A percentile compares a stretch with the other conserved stretches of the same genome.
These are phyloP conservation scores for Furcifer pardalis DNA, from an alignment of 2,797 vertebrate species.

Conservation along the genomic window DNA sequence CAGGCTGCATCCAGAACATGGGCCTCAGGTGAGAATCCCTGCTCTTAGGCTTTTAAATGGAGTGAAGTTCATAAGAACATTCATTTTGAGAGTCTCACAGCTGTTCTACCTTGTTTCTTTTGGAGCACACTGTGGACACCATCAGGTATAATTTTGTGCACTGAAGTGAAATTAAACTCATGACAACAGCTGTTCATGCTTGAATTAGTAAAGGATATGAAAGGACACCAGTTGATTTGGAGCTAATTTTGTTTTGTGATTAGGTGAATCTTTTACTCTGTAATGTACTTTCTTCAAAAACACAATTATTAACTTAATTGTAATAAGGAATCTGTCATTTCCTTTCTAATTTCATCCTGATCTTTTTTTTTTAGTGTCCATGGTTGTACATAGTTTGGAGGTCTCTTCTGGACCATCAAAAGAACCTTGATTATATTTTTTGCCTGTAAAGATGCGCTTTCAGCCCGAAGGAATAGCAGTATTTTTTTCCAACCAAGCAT, in stretches of 20 bases:
- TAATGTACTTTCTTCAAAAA: background rate
- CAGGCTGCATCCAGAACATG: no score
- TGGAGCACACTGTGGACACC: background rate
- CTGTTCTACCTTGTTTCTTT: background rate
- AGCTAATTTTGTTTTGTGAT: background rate
- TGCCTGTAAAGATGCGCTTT: background rate
- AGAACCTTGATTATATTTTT: slow-evolving; percentile 19
- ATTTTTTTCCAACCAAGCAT: slow-evolving; percentile 4
- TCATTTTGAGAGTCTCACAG: background rate
- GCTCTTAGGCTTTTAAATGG: background rate
- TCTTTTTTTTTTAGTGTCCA: background rate
- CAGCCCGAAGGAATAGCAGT: background rate
- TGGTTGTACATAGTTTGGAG: background rate
- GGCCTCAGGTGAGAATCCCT: no score
- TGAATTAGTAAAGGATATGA: no score
- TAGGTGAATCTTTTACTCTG: background rate
- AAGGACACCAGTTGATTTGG: background rate
- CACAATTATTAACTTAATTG: background rate
- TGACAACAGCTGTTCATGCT: background rate
- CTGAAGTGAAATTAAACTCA: background rate
- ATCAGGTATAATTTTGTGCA: background rate
- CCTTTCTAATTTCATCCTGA: background rate
- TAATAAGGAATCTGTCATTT: background rate
- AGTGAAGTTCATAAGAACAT: background rate
- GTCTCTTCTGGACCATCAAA: background rate